Conservation (phyloP, 2,113 vertebrate genomes). For the Gymnogyps californianus region DNA sequence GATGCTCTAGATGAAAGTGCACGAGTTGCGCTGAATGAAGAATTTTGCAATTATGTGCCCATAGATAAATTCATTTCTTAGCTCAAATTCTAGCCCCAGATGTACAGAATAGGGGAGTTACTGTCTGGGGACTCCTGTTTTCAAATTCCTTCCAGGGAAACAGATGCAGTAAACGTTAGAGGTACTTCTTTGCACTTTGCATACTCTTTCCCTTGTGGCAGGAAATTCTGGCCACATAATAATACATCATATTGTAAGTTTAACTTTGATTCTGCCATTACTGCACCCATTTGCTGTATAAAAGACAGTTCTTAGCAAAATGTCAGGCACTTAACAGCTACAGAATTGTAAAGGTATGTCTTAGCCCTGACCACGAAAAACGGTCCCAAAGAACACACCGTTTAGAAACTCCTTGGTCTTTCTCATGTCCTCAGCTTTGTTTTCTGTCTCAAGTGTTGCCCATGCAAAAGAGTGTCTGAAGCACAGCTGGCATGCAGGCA, state of each 20-base stretch:
- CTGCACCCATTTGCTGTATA: not conserved
- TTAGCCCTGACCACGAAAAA: not conserved
- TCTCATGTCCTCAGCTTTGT: not conserved
- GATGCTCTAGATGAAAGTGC: not conserved
- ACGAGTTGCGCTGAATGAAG: not conserved
- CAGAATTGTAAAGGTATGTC: not conserved
- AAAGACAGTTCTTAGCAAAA: not conserved
- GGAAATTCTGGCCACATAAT: not conserved
- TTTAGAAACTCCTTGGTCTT: not conserved
- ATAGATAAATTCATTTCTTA: not conserved
- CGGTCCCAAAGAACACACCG: rapidly evolving
- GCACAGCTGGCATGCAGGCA: not conserved
- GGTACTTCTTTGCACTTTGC: not conserved
- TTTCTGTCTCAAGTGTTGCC: not conserved
- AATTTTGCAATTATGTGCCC: not conserved
- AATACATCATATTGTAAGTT: not conserved
- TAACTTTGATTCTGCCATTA: not conserved
- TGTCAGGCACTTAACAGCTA: not conserved
- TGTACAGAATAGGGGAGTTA: not conserved
- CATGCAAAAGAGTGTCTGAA: not conserved
- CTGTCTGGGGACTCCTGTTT: not conserved
- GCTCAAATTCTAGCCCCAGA: not conserved
- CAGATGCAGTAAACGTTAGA: not conserved
- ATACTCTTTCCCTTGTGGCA: not conserved
- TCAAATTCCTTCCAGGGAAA: not conserved